phyloP scores from a whole-genome alignment of 1,140 invertebrate genomes.

The Harlomillsia oculata region DNA sequence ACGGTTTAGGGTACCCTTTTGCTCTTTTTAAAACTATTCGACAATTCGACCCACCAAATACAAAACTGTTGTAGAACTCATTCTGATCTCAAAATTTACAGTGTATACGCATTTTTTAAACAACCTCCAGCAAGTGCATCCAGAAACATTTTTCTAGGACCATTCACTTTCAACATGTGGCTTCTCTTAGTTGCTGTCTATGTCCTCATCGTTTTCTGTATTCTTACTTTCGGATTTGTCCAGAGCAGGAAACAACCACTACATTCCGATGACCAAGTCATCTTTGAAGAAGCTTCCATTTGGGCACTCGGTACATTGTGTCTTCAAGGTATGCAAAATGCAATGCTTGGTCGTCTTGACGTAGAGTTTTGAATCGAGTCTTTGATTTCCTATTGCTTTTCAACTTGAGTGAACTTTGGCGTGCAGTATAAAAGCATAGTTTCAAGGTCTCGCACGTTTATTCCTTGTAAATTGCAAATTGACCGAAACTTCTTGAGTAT shows the following conservation, averaged over 20 bases:
- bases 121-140: conserved; percentile 9
- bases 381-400: too few species aligned
- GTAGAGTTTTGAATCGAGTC: too few species aligned
- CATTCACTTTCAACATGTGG: conserved; percentile 1
- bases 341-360: too few species aligned
- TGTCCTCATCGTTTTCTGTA: background rate
- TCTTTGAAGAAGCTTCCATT: background rate
- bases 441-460: too few species aligned
- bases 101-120: conserved; percentile 13
- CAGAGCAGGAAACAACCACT: background rate
- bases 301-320: conserved; percentile 9
- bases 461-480: too few species aligned
- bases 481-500: too few species aligned
- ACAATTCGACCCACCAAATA: too few species aligned
- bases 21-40: too few species aligned
- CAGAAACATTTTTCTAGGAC: conserved; percentile 9
- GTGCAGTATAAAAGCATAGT: too few species aligned
- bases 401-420: too few species aligned
- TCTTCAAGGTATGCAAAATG: conserved; percentile 9
- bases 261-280: background rate
- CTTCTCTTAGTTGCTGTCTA: background rate
- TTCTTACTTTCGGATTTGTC: background rate
- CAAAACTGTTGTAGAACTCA: background rate
- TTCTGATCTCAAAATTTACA: background rate
- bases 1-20: conserved; percentile 4